Evolutionary conservation across 2,888 invertebrate species (phyloP), one percentile per base, ranked within the genome.

Genomic region (Xestia ashworthii): DNA sequence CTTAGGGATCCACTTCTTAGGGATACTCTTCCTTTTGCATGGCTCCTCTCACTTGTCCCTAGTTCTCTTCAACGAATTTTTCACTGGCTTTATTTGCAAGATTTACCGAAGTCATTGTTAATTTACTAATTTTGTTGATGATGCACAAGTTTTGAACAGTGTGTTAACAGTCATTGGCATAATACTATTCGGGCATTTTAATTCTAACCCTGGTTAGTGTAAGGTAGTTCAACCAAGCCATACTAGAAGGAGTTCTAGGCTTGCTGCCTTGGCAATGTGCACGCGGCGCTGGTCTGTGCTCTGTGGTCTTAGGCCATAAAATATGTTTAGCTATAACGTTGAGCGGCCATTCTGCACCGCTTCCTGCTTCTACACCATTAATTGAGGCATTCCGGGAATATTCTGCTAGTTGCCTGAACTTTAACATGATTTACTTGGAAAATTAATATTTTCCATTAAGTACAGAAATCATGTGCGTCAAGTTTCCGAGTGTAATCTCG

Each of bases 311-410:
- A 71, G 70, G 72, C 79, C 76, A 67, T 87, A 85, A 87, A 87
- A 80, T 80, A 74, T 85, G 80, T 85, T 83, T 84, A 84, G 77
- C 83, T 76, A 81, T 73, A 80, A 83, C 71, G 19, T 75, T 65
- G 55, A 74, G 60, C 60, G 71, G 60, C 76, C 76, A 71, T 70
- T 65, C 69, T 74, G 70, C 75, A 62, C 71, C 65, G 75, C 73
- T 87, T 87, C 84, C 87, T 86, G 79, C 80, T 81, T 80, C 73
- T 81, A 67, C 50, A n/a, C 58, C 58, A 77, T 76, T 84, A 76
- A 84, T 87, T 71, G 73, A 76, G 44, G 67, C 73, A 75, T 87
- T 87, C 82, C 58, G 12, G 66, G 79, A 87, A 87, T 81, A 46
- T 71, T 41, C 58, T 38, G 62, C 50, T 16, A 38, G 46, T 71